Evolutionary conservation across 2,888 invertebrate genomes (phyloP).

Genomic region (Ferdinandea cuprea): DNA sequence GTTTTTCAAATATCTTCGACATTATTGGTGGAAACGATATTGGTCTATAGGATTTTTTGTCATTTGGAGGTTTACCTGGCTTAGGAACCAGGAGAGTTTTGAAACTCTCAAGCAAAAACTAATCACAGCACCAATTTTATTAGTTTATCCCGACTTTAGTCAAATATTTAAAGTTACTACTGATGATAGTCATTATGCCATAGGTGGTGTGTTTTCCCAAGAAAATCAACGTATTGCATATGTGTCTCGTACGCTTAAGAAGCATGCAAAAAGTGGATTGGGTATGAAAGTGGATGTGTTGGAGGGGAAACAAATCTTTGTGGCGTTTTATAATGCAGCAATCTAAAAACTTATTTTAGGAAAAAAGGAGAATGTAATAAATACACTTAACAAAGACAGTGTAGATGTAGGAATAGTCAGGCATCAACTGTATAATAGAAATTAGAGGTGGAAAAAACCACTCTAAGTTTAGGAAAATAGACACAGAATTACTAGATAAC

Average conservation of each 20-base stretch:
- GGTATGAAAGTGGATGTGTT: too few relatives aligned
- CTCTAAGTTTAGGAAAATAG: conserved; percentile 7
- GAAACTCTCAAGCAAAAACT: conserved; percentile 27
- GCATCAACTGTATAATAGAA: conserved; percentile 11
- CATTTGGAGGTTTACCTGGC: too few relatives aligned
- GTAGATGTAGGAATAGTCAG: too few relatives aligned
- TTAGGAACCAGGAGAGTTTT: too few relatives aligned
- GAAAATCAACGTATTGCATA: conserved; percentile 43
- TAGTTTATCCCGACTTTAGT: conserved; percentile 32
- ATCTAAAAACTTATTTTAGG: neutral
- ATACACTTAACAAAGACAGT: too few relatives aligned
- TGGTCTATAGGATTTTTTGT: too few relatives aligned
- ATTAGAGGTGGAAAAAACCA: conserved; percentile 19
- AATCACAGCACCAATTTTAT: conserved; percentile 27
- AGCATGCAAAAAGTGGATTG: too few relatives aligned
- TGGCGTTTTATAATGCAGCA: too few relatives aligned
- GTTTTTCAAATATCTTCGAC: too few relatives aligned
- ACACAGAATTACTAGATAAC: too few relatives aligned
- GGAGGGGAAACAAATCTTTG: too few relatives aligned
- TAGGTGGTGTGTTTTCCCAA: conserved; percentile 33
- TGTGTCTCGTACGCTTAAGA: conserved; percentile 36
- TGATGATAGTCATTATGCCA: conserved; percentile 39
- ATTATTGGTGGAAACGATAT: too few relatives aligned
- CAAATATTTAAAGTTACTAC: conserved; percentile 44
- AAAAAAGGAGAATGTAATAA: conserved; percentile 10